Evolutionary conservation across 2,888 invertebrate species (phyloP).

Genomic region (Nephrocerus scutellatus): DNA sequence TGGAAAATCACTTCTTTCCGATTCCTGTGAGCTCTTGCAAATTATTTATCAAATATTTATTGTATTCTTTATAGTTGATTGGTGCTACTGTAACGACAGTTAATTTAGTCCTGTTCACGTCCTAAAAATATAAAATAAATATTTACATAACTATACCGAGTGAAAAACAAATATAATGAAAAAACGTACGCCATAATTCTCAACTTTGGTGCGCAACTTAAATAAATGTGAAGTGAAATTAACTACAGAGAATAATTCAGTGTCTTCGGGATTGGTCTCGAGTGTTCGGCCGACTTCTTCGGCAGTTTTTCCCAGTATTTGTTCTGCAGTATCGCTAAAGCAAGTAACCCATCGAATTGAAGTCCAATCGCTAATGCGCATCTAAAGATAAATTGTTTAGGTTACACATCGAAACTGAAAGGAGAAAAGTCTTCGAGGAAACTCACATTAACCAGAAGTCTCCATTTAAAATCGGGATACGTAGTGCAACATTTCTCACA

Average conservation of each 20-base stretch:
- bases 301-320: slow-evolving; percentile 62
- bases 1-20: slow-evolving; percentile 30
- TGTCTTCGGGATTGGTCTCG: slow-evolving; percentile 60
- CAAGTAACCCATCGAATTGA: slow-evolving; percentile 86
- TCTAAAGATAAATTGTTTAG: slow-evolving; percentile 49
- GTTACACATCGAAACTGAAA: too few relatives aligned
- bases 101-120: slow-evolving; percentile 60
- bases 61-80: slow-evolving; percentile 70
- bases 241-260: slow-evolving; percentile 63
- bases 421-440: not conserved
- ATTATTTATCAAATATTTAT: slow-evolving; percentile 61
- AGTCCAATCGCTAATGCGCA: slow-evolving; percentile 79
- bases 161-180: slow-evolving; percentile 3
- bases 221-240: slow-evolving; percentile 76
- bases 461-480: slow-evolving; percentile 77
- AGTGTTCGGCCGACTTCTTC: slow-evolving; percentile 73
- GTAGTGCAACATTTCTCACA: slow-evolving; percentile 93
- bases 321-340: slow-evolving; percentile 79
- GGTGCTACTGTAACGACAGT: slow-evolving; percentile 63
- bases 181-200: slow-evolving; percentile 77
- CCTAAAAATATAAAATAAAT: slow-evolving; percentile 24
- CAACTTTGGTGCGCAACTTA: slow-evolving; percentile 80
- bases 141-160: slow-evolving; percentile 7
- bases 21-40: slow-evolving; percentile 60
- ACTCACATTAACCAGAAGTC: slow-evolving; percentile 73